Base-by-base conservation (phyloP, 1,140 invertebrate genomes). In the Diprion similis region DNA sequence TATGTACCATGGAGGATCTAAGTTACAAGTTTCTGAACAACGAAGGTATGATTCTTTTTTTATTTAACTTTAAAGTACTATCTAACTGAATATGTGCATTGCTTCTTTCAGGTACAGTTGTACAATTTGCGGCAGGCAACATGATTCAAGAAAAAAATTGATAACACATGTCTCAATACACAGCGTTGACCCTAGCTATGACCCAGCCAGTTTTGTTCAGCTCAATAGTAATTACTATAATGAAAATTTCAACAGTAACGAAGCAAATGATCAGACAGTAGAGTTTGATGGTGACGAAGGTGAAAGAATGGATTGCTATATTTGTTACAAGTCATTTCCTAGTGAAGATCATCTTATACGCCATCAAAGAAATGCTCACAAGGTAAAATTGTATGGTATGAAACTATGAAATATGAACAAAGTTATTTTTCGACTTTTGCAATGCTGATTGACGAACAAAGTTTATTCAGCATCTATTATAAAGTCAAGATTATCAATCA, bases 91-190 rank as follows among this genome's bases (percentile, higher is more conserved):
- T 67, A 19, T 66, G 66, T 18, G 47, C n/a, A 11, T 15, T n/a
- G 45, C 66, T 70, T 66, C 17, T 75, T 68, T 74, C 69, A 83
- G 84, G 66, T 87, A 87, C 45, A 86, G 84, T 69, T 89, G 90
- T 71, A 88, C 89, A n/a, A 88, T 92, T n/a, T 92, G 91, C 78
- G 89, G 87, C 18, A 87, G 90, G 71, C 90, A 90, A 71, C 90
- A 91, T 68, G 90, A 92, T 79, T 90, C 90, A 9, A 83, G 88
- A 18, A 90, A 91, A 75, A 89, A 89, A 74, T 79, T 92, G 47
- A 89, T 91, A 72, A 89, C 89, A 37, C 91, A 92, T 75, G 87
- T 91, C 18, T 86, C 89, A 0, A 90, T 91, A 68, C 91, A 92
- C 74, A 88, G 89, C 68, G 82, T 90, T 68, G 86, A 90, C 77